Conservation (phyloP, 2,113 vertebrate species). For the Crotophaga sulcirostris region DNA sequence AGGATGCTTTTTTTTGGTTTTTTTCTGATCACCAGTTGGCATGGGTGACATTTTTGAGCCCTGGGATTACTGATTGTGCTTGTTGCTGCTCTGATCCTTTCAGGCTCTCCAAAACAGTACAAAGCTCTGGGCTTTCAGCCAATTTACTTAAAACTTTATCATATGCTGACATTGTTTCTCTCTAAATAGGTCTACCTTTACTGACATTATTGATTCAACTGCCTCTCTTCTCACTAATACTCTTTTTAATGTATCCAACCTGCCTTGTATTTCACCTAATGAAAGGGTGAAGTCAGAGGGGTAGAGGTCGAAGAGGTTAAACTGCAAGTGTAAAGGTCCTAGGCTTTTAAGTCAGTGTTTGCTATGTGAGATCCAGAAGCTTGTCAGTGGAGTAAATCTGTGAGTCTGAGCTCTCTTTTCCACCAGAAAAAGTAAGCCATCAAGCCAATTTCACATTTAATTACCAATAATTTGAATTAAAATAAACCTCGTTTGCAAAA, state of each 20-base stretch:
- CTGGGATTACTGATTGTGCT: not conserved
- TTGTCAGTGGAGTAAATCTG: not conserved
- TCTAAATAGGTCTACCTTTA: constrained; percentile 65
- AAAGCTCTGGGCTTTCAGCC: constrained; percentile 60
- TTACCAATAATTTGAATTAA: not conserved
- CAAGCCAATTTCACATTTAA: not conserved
- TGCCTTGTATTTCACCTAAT: constrained; percentile 21
- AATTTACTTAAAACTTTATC: constrained; percentile 62
- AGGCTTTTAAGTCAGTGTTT: not conserved
- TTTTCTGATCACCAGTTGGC: not conserved
- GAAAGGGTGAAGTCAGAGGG: constrained; percentile 19
- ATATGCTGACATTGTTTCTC: constrained; percentile 68
- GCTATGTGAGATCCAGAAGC: not conserved
- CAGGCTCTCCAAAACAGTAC: constrained; percentile 14
- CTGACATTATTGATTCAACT: constrained; percentile 62
- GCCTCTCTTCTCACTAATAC: constrained; percentile 54
- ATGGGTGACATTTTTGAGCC: not conserved
- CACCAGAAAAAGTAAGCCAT: not conserved
- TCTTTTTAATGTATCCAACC: constrained; percentile 41
- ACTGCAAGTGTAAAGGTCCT: not conserved
- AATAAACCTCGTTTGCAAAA: not conserved
- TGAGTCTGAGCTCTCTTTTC: not conserved
- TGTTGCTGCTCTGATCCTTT: not conserved
- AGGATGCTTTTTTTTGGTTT: not conserved
- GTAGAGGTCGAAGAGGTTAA: constrained; percentile 43